Conservation (phyloP, 2,888 invertebrate genomes). For the Cheilosia scutellata region DNA sequence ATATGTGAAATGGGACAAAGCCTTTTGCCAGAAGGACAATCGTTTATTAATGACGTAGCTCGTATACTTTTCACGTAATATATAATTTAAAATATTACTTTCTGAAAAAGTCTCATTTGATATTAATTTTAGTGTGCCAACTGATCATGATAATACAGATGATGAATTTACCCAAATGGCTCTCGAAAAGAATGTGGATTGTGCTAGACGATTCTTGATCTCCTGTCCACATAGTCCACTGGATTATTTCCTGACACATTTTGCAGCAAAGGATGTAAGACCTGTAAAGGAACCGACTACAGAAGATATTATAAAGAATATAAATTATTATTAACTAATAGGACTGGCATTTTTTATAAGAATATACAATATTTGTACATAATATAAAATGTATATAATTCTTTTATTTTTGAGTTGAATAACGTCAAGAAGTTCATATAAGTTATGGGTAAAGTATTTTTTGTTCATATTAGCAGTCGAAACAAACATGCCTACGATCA, state of each 20-base stretch:
- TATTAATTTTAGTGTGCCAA: slow-evolving; percentile 42
- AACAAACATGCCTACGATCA: too few species aligned
- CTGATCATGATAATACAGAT: slow-evolving; percentile 43
- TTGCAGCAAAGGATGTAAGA: slow-evolving; percentile 20
- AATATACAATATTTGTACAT: slow-evolving; percentile 1
- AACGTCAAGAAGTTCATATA: too few species aligned
- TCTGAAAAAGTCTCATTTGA: not conserved
- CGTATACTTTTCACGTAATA: slow-evolving; percentile 64
- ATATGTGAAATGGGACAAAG: slow-evolving; percentile 63
- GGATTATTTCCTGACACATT: slow-evolving; percentile 45
- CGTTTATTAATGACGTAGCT: slow-evolving; percentile 58
- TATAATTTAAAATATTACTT: not conserved
- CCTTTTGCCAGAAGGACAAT: slow-evolving; percentile 56
- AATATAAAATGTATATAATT: too few species aligned
- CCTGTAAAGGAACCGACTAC: slow-evolving; percentile 10
- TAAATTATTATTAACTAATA: slow-evolving; percentile 30
- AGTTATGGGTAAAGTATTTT: too few species aligned
- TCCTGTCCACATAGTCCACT: slow-evolving; percentile 66
- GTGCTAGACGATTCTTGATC: slow-evolving; percentile 55
- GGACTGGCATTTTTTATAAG: not conserved
- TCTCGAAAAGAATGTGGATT: slow-evolving; percentile 52
- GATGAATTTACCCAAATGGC: slow-evolving; percentile 68
- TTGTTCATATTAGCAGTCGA: not conserved
- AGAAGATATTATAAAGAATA: slow-evolving; percentile 28
- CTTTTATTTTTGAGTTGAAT: too few species aligned